A percentile compares a stretch with the other conserved stretches of the same genome.
phyloP scores from a whole-genome alignment of 2,888 invertebrate genomes.

The Hartigia nigra region DNA sequence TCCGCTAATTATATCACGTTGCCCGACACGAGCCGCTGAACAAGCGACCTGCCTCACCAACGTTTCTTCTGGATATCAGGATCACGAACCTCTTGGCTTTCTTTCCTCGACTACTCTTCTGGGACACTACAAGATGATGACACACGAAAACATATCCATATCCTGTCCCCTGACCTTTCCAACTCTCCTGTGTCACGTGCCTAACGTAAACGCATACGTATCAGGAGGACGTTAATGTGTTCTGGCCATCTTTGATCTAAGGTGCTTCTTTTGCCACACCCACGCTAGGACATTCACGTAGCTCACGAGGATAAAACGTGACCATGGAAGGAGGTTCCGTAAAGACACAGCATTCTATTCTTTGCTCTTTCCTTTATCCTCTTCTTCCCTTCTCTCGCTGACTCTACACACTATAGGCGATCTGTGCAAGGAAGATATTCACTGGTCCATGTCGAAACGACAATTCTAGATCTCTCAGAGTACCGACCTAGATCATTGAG shows the following conservation, averaged over 20 bases:
- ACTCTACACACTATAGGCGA: constrained; percentile 26
- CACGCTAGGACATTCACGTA: constrained; percentile 48
- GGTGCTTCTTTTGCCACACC: constrained; percentile 53
- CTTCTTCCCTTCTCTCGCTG: not conserved
- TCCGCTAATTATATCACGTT: constrained; percentile 42
- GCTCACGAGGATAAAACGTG: constrained; percentile 31
- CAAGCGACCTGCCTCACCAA: constrained; percentile 13
- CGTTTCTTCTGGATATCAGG: not conserved
- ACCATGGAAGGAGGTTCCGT: constrained; percentile 17
- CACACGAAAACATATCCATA: constrained; percentile 53
- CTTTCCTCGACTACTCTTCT: constrained; percentile 6
- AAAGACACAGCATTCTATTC: constrained; percentile 18
- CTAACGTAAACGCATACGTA: not conserved
- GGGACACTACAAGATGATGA: constrained; percentile 28
- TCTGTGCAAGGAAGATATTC: not conserved
- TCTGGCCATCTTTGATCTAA: constrained; percentile 40
- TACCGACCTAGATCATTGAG: not conserved
- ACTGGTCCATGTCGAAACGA: not conserved
- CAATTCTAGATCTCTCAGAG: not conserved
- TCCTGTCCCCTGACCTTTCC: constrained; percentile 37
- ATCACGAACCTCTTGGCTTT: constrained; percentile 17
- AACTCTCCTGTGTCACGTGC: not conserved
- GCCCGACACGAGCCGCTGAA: constrained; percentile 36
- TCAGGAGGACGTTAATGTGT: constrained; percentile 12
- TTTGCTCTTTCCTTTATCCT: constrained; percentile 7